These are phyloP conservation scores for Beris chalybata DNA, from an alignment of 2,888 invertebrate genomes.

Conservation along the genomic window DNA sequence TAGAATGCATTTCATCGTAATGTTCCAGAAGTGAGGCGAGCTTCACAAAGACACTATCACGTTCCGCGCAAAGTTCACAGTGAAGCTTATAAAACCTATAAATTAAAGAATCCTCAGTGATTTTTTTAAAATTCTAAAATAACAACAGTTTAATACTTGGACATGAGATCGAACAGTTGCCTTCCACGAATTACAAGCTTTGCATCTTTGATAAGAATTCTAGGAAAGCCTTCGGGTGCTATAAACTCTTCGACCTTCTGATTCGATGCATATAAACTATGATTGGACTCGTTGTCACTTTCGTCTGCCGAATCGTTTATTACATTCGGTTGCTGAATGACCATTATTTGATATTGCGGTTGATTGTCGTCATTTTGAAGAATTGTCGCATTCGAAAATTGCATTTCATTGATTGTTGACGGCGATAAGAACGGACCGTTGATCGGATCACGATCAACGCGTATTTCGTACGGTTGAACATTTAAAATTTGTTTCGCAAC, in stretches of 20 bases:
- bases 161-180: constrained; percentile 36
- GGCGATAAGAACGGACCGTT: background rate
- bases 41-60: constrained; percentile 27
- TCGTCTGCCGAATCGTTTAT: constrained; percentile 1
- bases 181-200: constrained; percentile 39
- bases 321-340: constrained; percentile 9
- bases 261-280: constrained; percentile 16
- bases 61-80: constrained; percentile 38
- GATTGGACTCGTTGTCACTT: constrained; percentile 20
- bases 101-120: background rate
- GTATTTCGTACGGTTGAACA: constrained; percentile 6
- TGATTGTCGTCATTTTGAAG: background rate
- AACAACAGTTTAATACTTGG: constrained; percentile 26
- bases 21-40: constrained; percentile 37
- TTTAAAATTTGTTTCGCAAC: background rate
- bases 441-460: background rate
- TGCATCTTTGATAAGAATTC: constrained; percentile 38
- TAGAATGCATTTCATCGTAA: constrained; percentile 37
- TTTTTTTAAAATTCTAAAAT: background rate
- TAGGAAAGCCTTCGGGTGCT: constrained; percentile 34
- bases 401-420: constrained; percentile 1
- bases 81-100: constrained; percentile 39
- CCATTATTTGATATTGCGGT: constrained; percentile 16
- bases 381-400: constrained; percentile 1
- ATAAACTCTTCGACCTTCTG: background rate